Percentiles rank a stretch among this genome's conserved stretches.
Conservation (phyloP, 1,140 invertebrate genomes). For the Cotesia vestalis region DNA sequence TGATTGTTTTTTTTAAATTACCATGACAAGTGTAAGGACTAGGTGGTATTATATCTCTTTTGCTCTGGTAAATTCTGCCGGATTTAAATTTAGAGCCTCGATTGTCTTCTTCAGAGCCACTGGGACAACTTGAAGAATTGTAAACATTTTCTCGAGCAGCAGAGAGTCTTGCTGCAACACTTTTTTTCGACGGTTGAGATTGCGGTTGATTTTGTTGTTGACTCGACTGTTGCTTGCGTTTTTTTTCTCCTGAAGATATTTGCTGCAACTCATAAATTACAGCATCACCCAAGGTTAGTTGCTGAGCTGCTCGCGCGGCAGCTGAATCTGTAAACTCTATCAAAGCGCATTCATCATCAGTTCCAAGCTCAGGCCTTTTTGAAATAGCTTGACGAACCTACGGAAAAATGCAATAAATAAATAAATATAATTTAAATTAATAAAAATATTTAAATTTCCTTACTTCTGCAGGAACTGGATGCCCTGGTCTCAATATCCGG, state of each 20-base stretch:
- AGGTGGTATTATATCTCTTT: slow-evolving; percentile 13
- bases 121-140: slow-evolving; percentile 71
- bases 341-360: slow-evolving; percentile 83
- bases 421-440: slow-evolving; percentile 10
- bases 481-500: slow-evolving; percentile 84
- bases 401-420: slow-evolving; percentile 19
- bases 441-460: slow-evolving; percentile 3
- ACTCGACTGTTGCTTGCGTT: slow-evolving; percentile 55
- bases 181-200: slow-evolving; percentile 56
- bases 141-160: slow-evolving; percentile 54
- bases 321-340: slow-evolving; percentile 90
- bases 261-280: slow-evolving; percentile 66
- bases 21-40: slow-evolving; percentile 21
- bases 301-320: slow-evolving; percentile 81
- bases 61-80: slow-evolving; percentile 46
- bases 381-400: slow-evolving; percentile 83
- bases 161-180: slow-evolving; percentile 39
- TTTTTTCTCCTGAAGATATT: slow-evolving; percentile 52
- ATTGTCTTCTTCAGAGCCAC: slow-evolving; percentile 74
- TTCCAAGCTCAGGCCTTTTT: slow-evolving; percentile 85
- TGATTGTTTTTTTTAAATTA: background rate
- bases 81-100: slow-evolving; percentile 44
- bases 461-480: slow-evolving; percentile 84
- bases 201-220: slow-evolving; percentile 30
- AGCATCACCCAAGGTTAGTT: slow-evolving; percentile 62